Base-by-base conservation (phyloP, 2,797 vertebrate species). In the Gymnoscopelus microlampas region DNA sequence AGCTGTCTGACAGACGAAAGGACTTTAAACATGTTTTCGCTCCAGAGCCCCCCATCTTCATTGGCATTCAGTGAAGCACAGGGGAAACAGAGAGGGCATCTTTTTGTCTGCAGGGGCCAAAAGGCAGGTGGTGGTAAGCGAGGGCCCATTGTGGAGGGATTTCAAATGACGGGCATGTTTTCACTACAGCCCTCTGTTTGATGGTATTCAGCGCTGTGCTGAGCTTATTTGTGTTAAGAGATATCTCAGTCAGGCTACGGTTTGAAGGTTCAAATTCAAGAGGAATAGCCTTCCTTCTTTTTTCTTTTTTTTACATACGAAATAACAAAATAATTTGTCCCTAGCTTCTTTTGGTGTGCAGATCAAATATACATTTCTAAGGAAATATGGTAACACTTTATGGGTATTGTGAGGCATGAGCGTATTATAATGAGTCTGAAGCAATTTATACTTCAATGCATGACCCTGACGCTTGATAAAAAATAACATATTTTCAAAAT, bases 131-230 rank as follows among this genome's bases (percentile, higher is more conserved):
- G 85, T 79, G 69, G 54, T 76, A 70, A 74, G 77, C 78, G 70
- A 57, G 76, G 77, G 66, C 53, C 82, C 73, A 86, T 89, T 90
- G 85, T 87, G 73, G 53, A 47, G 65, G 67, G 67, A 82, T 73
- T 83, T 76, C 68, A 74, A 63, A 82, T 90, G 88, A 90, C 69
- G 83, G 90, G 69, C 88, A 88, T 91, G 88, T 91, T 92, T 90
- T 89, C 48, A 47, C 68, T 63, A 65, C 53, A 24, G 66, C 61
- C 58, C 56, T 64, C 56, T 1, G 68, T 74, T 71, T 67, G 60
- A 77, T 71, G 76, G 73, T 54, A 49, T 77, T 79, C 62, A 70
- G 3, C n/a, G 50, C 48, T 19, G 14, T 19, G 3, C 26, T 48
- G 12, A 29, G 55, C 53, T 54, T 57, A 67, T 70, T 74, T 56